Percentiles rank a stretch among this genome's conserved stretches.
phyloP scores from a whole-genome alignment of 2,113 vertebrate species.

The Ptychochromis oligacanthus region DNA sequence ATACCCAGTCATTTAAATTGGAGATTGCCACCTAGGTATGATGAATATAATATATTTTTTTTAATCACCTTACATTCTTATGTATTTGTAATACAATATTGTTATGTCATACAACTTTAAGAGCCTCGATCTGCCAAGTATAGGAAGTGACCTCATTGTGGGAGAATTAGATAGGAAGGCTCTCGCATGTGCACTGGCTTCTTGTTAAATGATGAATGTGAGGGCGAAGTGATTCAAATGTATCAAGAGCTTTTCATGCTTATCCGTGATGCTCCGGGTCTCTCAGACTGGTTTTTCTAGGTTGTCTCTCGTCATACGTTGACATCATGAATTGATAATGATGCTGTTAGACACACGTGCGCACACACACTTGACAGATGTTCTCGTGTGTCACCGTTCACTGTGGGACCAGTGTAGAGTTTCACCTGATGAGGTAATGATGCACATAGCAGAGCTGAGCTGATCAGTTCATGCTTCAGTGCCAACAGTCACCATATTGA shows the following conservation, averaged over 20 bases:
- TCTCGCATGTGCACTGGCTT: not conserved
- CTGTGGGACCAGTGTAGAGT: not conserved
- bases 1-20: no score
- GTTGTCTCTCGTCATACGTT: not conserved
- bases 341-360: not conserved
- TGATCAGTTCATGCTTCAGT: not conserved
- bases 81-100: no score
- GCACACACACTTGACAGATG: not conserved
- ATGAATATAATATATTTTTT: no score
- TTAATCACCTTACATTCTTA: no score
- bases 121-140: not conserved
- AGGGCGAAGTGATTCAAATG: not conserved
- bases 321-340: conserved; percentile 27
- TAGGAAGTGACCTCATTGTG: not conserved
- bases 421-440: not conserved
- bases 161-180: not conserved
- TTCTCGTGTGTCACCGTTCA: conserved; percentile 2
- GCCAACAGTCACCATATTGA: not conserved
- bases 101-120: not conserved
- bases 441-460: not conserved
- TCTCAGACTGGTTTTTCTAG: not conserved
- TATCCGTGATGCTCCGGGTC: not conserved
- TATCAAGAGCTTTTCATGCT: not conserved
- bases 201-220: not conserved
- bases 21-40: no score